Evolutionary conservation across 2,888 invertebrate genomes (phyloP).

Genomic region (Pharmacophagus antenor): DNA sequence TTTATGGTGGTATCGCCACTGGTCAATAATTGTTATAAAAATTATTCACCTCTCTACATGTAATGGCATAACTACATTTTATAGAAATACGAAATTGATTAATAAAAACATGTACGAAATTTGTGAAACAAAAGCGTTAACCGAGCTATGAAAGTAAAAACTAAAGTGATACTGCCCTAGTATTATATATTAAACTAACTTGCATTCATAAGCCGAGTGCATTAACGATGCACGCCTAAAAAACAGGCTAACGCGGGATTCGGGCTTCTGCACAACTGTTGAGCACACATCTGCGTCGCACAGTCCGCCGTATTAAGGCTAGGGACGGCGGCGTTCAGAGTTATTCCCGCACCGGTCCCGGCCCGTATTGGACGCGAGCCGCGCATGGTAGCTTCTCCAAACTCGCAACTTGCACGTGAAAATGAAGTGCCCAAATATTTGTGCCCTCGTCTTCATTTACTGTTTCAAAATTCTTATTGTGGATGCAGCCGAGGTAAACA

Average conservation of each 20-base stretch:
- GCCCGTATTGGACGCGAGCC: slow-evolving; percentile 40
- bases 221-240: slow-evolving; percentile 17
- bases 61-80: too few species aligned
- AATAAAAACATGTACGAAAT: too few species aligned
- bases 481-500: slow-evolving; percentile 44
- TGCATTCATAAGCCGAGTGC: slow-evolving; percentile 9
- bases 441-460: slow-evolving; percentile 43
- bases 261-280: slow-evolving; percentile 65
- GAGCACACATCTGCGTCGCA: slow-evolving; percentile 70
- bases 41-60: too few species aligned
- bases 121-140: too few species aligned
- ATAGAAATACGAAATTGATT: too few species aligned
- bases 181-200: not conserved
- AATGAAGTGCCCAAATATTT: slow-evolving; percentile 54
- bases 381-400: slow-evolving; percentile 5
- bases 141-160: too few species aligned
- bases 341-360: slow-evolving; percentile 49
- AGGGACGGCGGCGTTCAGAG: slow-evolving; percentile 36
- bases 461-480: slow-evolving; percentile 45
- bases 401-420: slow-evolving; percentile 38
- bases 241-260: slow-evolving; percentile 30
- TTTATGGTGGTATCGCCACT: too few species aligned
- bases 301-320: slow-evolving; percentile 44
- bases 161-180: too few species aligned
- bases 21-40: too few species aligned